A percentile compares a stretch with the other conserved stretches of the same genome.
Evolutionary conservation across 2,888 invertebrate species (phyloP).

Genomic region (Anthophora plumipes): DNA sequence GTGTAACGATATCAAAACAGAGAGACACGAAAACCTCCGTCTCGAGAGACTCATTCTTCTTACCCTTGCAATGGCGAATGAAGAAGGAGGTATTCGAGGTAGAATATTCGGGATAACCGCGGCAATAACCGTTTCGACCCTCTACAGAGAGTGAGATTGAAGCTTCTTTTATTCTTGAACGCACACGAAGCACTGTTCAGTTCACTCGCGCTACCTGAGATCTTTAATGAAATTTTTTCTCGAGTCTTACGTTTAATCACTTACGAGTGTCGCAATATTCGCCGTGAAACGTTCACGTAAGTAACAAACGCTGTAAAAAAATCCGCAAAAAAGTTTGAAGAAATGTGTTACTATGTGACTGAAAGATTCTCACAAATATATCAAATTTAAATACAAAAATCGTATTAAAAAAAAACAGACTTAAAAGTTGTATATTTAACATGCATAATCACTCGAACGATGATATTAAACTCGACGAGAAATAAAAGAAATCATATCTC

Average conservation of each 20-base stretch:
- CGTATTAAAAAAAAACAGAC: too few species aligned
- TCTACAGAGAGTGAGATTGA: constrained; percentile 64
- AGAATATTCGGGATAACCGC: constrained; percentile 69
- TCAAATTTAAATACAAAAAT: too few species aligned
- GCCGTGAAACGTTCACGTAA: neutral
- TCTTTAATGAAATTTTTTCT: constrained; percentile 40
- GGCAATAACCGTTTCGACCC: constrained; percentile 70
- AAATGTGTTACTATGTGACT: neutral
- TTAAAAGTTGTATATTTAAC: too few species aligned
- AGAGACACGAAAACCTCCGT: constrained; percentile 41
- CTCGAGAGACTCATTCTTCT: constrained; percentile 55
- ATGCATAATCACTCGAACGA: too few species aligned
- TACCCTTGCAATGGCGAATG: constrained; percentile 55
- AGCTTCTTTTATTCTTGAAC: constrained; percentile 56
- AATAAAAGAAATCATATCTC: too few species aligned
- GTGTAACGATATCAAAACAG: constrained; percentile 51
- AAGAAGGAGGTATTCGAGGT: constrained; percentile 55
- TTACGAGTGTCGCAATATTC: neutral
- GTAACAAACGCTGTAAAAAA: neutral
- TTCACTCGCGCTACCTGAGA: neutral
- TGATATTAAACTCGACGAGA: too few species aligned
- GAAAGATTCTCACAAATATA: neutral
- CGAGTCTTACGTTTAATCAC: neutral
- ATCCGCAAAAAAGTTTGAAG: neutral
- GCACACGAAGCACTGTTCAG: constrained; percentile 14